A percentile compares a stretch with the other conserved stretches of the same genome.
phyloP scores from a whole-genome alignment of 2,888 invertebrate genomes.

The Drosophila vallismaia region DNA sequence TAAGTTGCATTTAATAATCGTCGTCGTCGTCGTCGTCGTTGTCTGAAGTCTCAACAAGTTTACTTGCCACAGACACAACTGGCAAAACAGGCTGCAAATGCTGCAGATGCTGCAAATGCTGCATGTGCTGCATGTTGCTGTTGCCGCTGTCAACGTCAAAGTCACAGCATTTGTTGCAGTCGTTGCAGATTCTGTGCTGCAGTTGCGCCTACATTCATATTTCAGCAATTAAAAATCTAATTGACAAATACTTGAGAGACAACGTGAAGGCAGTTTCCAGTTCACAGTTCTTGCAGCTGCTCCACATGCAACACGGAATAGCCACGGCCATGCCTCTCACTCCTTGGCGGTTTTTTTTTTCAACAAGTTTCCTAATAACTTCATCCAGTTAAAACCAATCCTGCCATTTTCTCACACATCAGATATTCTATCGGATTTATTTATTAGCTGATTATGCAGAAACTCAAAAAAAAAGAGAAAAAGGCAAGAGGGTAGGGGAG shows the following conservation, averaged over 20 bases:
- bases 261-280: conserved; percentile 68
- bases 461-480: background rate
- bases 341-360: background rate
- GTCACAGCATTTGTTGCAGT: conserved; percentile 37
- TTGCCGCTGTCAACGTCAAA: conserved; percentile 37
- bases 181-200: conserved; percentile 40
- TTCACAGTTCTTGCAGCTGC: conserved; percentile 50
- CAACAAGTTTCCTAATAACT: conserved; percentile 69
- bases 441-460: conserved; percentile 20
- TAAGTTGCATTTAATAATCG: conserved; percentile 78
- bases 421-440: conserved; percentile 4
- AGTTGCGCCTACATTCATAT: conserved; percentile 77
- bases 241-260: conserved; percentile 78
- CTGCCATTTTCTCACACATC: background rate
- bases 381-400: conserved; percentile 46
- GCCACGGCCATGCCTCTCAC: conserved; percentile 7
- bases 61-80: conserved; percentile 52
- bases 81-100: conserved; percentile 69
- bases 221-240: conserved; percentile 80
- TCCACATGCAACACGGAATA: conserved; percentile 50
- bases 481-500: background rate
- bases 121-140: conserved; percentile 34
- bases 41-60: conserved; percentile 62
- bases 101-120: conserved; percentile 41
- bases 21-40: conserved; percentile 23